Conservation (phyloP, 2,797 vertebrate species). For the Gadopsis marmoratus region DNA sequence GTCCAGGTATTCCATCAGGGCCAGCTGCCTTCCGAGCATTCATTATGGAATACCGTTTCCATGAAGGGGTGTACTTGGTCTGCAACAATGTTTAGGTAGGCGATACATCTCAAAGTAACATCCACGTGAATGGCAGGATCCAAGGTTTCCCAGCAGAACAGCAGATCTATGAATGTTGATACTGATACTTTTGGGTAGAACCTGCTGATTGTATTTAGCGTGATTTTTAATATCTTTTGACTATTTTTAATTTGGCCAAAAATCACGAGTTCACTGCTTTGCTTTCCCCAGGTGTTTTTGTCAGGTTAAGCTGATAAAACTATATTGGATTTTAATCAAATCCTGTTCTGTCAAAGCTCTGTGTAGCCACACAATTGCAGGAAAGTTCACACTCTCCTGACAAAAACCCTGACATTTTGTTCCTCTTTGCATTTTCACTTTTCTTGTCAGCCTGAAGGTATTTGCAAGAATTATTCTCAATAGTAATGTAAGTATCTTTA, state of each 20-base stretch:
- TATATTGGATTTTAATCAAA: background rate
- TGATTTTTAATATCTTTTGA: background rate
- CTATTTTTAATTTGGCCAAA: background rate
- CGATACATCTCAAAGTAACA: no score
- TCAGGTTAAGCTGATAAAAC: background rate
- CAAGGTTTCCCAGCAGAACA: no score
- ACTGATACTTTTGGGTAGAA: background rate
- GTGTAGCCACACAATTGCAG: no score
- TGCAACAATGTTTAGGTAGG: no score
- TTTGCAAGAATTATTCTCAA: conserved; percentile 26
- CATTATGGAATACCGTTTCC: no score
- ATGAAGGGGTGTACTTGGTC: no score
- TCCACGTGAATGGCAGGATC: no score
- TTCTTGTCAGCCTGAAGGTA: conserved; percentile 33
- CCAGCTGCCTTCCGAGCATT: no score
- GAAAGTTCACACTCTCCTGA: background rate
- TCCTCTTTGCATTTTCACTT: conserved; percentile 46
- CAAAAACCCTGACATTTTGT: conserved; percentile 15
- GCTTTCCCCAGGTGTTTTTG: background rate
- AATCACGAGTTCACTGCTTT: background rate
- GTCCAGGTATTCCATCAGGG: no score
- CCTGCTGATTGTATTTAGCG: background rate
- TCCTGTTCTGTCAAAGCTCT: background rate
- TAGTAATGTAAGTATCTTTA: background rate
- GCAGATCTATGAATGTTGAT: background rate